These are phyloP conservation scores for Hozukius guyotensis DNA, from an alignment of 2,797 vertebrate genomes.

Conservation along the genomic window DNA sequence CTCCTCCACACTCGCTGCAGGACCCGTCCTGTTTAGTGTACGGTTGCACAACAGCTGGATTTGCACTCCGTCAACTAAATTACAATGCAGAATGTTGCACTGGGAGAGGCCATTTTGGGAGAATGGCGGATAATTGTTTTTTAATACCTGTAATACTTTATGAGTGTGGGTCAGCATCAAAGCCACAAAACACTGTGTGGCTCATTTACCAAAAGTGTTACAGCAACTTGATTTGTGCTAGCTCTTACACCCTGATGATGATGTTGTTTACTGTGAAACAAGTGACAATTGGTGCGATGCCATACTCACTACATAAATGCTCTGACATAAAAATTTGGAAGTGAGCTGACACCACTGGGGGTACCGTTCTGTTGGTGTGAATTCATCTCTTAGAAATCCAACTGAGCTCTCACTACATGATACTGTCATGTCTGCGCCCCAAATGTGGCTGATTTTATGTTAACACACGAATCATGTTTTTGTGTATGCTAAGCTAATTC, in stretches of 20 bases:
- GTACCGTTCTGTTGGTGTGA: not conserved
- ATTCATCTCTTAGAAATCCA: conserved; percentile 4
- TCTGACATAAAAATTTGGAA: not conserved
- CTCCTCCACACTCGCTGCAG: conserved; percentile 43
- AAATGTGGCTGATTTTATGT: not conserved
- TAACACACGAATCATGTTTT: too few relatives aligned
- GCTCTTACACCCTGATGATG: not conserved
- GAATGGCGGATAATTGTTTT: conserved; percentile 65
- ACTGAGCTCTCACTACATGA: not conserved
- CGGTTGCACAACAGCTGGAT: conserved; percentile 51
- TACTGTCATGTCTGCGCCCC: not conserved
- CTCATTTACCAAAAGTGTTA: conserved; percentile 59
- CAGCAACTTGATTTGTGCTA: conserved; percentile 16
- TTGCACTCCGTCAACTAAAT: conserved; percentile 41
- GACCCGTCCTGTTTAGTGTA: conserved; percentile 49
- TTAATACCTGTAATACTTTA: conserved; percentile 68
- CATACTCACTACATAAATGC: not conserved
- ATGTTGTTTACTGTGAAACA: not conserved
- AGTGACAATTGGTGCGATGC: not conserved
- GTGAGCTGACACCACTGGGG: not conserved
- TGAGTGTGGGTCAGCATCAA: conserved; percentile 61
- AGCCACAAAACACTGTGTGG: not conserved
- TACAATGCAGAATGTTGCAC: conserved; percentile 28
- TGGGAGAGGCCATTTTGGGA: conserved; percentile 51
- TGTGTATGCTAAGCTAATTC: not conserved